Evolutionary conservation across 2,888 invertebrate species (phyloP).

Genomic region (Rhagophthalmus giganteus): DNA sequence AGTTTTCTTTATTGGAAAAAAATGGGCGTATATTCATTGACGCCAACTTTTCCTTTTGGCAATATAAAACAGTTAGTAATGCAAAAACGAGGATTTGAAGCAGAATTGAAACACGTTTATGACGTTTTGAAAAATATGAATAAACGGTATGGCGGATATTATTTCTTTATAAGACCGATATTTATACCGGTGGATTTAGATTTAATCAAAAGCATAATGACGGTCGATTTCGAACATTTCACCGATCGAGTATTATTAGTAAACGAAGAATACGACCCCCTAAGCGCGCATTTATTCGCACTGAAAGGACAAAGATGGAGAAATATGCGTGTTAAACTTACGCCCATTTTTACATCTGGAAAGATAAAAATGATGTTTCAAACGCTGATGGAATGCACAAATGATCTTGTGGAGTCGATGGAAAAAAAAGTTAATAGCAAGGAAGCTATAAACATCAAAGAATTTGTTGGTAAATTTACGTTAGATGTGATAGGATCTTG

Average conservation of each 20-base stretch:
- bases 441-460: constrained; percentile 46
- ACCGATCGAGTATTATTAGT: constrained; percentile 59
- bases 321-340: constrained; percentile 61
- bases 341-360: constrained; percentile 54
- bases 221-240: constrained; percentile 62
- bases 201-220: constrained; percentile 53
- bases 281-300: constrained; percentile 61
- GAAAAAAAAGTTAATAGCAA: constrained; percentile 46
- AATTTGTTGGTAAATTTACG: constrained; percentile 60
- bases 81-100: neutral
- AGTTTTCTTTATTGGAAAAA: constrained; percentile 26
- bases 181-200: constrained; percentile 22
- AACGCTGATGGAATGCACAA: constrained; percentile 60
- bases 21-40: constrained; percentile 4
- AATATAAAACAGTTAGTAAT: constrained; percentile 8
- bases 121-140: constrained; percentile 7
- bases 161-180: constrained; percentile 10
- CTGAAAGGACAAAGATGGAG: constrained; percentile 62
- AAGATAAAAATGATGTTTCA: constrained; percentile 68
- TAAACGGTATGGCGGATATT: constrained; percentile 13
- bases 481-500: constrained; percentile 64
- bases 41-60: constrained; percentile 18
- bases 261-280: constrained; percentile 56
- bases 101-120: constrained; percentile 3
- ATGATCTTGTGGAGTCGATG: too few relatives aligned